Percentiles rank a stretch among this genome's conserved stretches.
phyloP scores from a whole-genome alignment of 2,797 vertebrate species.

The Poeciliopsis paucimaculata region DNA sequence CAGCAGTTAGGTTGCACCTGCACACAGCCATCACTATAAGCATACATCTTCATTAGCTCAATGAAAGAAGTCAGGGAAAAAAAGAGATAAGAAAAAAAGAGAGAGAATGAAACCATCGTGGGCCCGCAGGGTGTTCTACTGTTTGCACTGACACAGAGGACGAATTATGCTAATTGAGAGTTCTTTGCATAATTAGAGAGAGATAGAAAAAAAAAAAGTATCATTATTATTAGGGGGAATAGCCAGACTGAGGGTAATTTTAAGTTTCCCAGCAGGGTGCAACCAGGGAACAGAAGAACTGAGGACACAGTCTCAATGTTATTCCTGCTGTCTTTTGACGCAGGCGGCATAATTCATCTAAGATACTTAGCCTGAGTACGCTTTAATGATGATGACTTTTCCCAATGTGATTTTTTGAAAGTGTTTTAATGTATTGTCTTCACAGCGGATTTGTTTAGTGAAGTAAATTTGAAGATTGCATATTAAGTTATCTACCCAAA shows the following conservation, averaged over 20 bases:
- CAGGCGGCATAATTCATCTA: conserved; percentile 76
- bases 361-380: conserved; percentile 79
- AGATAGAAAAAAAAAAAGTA: conserved; percentile 68
- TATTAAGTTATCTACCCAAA: conserved; percentile 67
- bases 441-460: conserved; percentile 73
- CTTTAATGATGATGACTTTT: conserved; percentile 85
- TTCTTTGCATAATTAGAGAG: conserved; percentile 85
- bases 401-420: conserved; percentile 79
- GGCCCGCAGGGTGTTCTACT: conserved; percentile 77
- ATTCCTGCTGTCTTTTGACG: conserved; percentile 78
- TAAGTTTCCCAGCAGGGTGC: conserved; percentile 83
- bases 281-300: conserved; percentile 68
- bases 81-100: conserved; percentile 25
- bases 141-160: conserved; percentile 85
- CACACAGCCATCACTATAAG: conserved; percentile 72
- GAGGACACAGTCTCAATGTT: conserved; percentile 80
- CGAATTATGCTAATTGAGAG: conserved; percentile 86
- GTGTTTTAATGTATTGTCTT: conserved; percentile 80
- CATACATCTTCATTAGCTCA: conserved; percentile 77
- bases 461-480: conserved; percentile 68
- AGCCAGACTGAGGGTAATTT: conserved; percentile 83
- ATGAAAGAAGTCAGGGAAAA: conserved; percentile 47
- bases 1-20: conserved; percentile 59
- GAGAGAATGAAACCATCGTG: conserved; percentile 71
- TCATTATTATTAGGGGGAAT: conserved; percentile 84